Conservation (phyloP, 2,113 vertebrate genomes). For the Prunella fulvescens region DNA sequence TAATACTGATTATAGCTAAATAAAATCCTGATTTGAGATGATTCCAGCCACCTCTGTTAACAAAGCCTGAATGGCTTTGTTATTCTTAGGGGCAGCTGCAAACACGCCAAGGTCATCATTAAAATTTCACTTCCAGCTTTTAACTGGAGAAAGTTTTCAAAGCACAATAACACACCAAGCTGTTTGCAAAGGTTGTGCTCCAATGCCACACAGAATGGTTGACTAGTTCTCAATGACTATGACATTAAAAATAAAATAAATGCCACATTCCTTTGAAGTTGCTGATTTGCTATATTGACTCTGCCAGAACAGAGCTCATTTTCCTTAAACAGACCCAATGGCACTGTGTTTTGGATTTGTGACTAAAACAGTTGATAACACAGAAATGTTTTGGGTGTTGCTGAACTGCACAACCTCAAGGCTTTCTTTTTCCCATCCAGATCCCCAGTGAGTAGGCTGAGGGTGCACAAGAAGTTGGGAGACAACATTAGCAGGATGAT, state of each 20-base stretch:
- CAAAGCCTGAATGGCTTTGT: background rate
- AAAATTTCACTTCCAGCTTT: background rate
- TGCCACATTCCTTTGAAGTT: background rate
- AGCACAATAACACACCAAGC: background rate
- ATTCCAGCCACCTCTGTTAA: background rate
- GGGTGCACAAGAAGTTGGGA: background rate
- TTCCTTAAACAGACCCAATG: background rate
- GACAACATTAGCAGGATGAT: background rate
- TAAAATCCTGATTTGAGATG: background rate
- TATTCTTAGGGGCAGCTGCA: background rate
- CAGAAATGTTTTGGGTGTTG: background rate
- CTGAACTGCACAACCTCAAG: background rate
- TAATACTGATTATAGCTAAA: background rate
- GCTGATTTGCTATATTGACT: background rate
- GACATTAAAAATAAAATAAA: background rate
- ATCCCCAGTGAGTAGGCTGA: background rate
- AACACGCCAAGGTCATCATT: background rate
- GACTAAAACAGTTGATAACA: background rate
- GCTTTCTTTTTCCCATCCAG: background rate
- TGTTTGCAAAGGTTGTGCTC: background rate
- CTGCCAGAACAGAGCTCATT: background rate
- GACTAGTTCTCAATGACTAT: background rate
- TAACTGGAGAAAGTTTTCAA: background rate
- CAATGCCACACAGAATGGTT: background rate
- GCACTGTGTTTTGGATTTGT: background rate